Evolutionary conservation across 2,113 vertebrate species (phyloP).

Genomic region (Dipodomys stephensi): DNA sequence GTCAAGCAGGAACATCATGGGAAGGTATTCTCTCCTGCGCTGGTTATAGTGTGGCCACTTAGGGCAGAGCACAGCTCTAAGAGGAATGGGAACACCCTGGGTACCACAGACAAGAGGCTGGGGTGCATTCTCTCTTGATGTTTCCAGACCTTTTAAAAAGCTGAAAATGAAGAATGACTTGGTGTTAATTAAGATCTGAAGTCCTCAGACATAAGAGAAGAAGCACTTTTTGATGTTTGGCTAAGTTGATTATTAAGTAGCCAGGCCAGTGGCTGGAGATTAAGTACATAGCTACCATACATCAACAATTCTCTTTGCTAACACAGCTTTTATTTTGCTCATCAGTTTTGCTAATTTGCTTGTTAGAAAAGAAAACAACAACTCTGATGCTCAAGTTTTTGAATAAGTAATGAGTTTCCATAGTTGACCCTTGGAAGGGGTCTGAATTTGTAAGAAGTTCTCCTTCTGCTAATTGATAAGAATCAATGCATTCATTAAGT

Average conservation of each 20-base stretch:
- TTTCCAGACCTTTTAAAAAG: slow-evolving; percentile 73
- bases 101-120: not conserved
- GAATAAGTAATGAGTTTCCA: slow-evolving; percentile 73
- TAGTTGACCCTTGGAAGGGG: slow-evolving; percentile 22
- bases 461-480: slow-evolving; percentile 61
- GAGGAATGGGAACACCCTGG: slow-evolving; percentile 59
- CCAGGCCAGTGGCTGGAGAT: slow-evolving; percentile 66
- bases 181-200: slow-evolving; percentile 80
- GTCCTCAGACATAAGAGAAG: slow-evolving; percentile 63
- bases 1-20: too few species aligned
- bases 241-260: slow-evolving; percentile 48
- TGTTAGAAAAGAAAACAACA: slow-evolving; percentile 47
- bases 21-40: too few species aligned
- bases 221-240: slow-evolving; percentile 56
- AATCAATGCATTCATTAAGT: slow-evolving; percentile 65
- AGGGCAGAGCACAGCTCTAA: slow-evolving; percentile 53
- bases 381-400: slow-evolving; percentile 58
- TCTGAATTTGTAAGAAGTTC: slow-evolving; percentile 59
- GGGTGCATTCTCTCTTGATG: slow-evolving; percentile 61
- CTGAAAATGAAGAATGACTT: slow-evolving; percentile 49
- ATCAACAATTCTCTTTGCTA: slow-evolving; percentile 80
- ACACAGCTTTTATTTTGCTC: slow-evolving; percentile 65
- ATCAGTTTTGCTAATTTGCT: slow-evolving; percentile 57
- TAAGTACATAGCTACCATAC: slow-evolving; percentile 43
- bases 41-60: too few species aligned